phyloP scores from a whole-genome alignment of 2,113 vertebrate genomes.

The Centropristis striata region DNA sequence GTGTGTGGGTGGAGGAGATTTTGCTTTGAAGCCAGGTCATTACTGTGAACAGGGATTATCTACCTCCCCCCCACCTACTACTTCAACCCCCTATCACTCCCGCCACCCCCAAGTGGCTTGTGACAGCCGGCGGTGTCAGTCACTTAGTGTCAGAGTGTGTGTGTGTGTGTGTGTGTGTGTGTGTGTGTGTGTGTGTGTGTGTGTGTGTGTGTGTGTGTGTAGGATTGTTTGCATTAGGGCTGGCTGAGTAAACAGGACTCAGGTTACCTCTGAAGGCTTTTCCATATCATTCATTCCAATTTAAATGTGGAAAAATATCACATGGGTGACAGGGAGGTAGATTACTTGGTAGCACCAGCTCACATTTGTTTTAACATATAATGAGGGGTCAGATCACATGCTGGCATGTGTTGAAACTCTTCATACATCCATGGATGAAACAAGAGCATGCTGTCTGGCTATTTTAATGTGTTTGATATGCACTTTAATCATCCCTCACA shows the following conservation, averaged over 20 bases:
- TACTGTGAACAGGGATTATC: slow-evolving; percentile 73
- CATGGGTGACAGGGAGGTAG: slow-evolving; percentile 16
- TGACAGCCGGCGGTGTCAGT: slow-evolving; percentile 76
- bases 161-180: slow-evolving; percentile 28
- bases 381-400: slow-evolving; percentile 27
- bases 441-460: slow-evolving; percentile 2
- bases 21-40: slow-evolving; percentile 62
- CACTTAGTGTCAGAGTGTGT: slow-evolving; percentile 50
- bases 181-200: slow-evolving; percentile 35
- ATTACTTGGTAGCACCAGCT: slow-evolving; percentile 59
- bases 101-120: slow-evolving; percentile 45
- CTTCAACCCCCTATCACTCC: slow-evolving; percentile 12
- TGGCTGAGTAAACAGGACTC: slow-evolving; percentile 72
- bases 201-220: slow-evolving; percentile 6
- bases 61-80: slow-evolving; percentile 2
- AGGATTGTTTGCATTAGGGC: slow-evolving; percentile 68
- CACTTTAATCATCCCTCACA: slow-evolving; percentile 24
- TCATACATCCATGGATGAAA: slow-evolving; percentile 17
- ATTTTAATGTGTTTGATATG: slow-evolving; percentile 38
- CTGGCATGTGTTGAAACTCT: slow-evolving; percentile 37
- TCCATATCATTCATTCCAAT: slow-evolving; percentile 63
- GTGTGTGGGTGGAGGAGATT: slow-evolving; percentile 2
- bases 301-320: slow-evolving; percentile 70
- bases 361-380: slow-evolving; percentile 41
- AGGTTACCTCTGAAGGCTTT: slow-evolving; percentile 63